These are phyloP conservation scores for Lasioglossum zephyrum DNA, from an alignment of 2,888 invertebrate genomes.

Conservation along the genomic window DNA sequence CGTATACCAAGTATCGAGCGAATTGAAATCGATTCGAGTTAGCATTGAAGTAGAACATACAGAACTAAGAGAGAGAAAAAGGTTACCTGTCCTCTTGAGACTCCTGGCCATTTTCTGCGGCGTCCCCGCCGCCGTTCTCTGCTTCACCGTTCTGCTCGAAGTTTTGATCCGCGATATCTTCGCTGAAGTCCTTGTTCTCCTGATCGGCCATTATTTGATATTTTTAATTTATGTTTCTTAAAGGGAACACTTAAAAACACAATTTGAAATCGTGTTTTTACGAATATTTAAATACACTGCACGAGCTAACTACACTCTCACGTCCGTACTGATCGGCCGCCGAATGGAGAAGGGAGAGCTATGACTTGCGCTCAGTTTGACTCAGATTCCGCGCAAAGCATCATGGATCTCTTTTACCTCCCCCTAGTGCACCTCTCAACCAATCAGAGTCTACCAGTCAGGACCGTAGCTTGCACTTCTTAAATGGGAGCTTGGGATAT, in stretches of 20 bases:
- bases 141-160: slow-evolving; percentile 86
- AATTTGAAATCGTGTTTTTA: slow-evolving; percentile 53
- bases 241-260: slow-evolving; percentile 57
- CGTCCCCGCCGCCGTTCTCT: slow-evolving; percentile 89
- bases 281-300: slow-evolving; percentile 60
- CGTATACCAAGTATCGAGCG: slow-evolving; percentile 45
- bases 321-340: slow-evolving; percentile 79
- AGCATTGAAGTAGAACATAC: slow-evolving; percentile 13
- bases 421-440: slow-evolving; percentile 32
- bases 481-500: background rate
- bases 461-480: slow-evolving; percentile 29
- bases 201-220: slow-evolving; percentile 80
- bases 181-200: slow-evolving; percentile 84
- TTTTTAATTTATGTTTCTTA: slow-evolving; percentile 52
- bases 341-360: slow-evolving; percentile 81
- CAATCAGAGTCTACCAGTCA: slow-evolving; percentile 61
- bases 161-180: slow-evolving; percentile 86
- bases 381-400: slow-evolving; percentile 73
- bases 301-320: slow-evolving; percentile 64
- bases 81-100: slow-evolving; percentile 84
- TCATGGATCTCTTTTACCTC: slow-evolving; percentile 68
- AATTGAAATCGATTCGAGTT: slow-evolving; percentile 30
- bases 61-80: slow-evolving; percentile 41
- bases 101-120: slow-evolving; percentile 88
- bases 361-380: slow-evolving; percentile 67